A percentile compares a stretch with the other conserved stretches of the same genome.
Conservation (phyloP, 2,113 vertebrate genomes). For the Drymodes brunneopygia region DNA sequence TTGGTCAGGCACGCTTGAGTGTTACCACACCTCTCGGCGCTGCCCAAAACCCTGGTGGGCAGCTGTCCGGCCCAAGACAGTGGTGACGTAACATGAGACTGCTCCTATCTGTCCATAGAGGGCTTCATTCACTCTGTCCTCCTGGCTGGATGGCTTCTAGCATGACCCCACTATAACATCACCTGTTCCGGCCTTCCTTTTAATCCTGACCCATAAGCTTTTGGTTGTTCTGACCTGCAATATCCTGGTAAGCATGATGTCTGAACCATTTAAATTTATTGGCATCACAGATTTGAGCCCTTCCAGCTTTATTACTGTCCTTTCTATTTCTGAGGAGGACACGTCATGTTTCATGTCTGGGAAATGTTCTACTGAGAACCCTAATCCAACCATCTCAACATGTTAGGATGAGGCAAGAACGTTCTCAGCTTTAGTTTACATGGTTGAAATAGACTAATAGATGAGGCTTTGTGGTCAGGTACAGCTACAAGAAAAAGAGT, state of each 20-base stretch:
- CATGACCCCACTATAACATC: not conserved
- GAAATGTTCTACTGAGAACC: not conserved
- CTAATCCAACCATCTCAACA: not conserved
- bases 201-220: not conserved
- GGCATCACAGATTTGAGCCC: not conserved
- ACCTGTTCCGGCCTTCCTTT: not conserved
- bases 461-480: not conserved
- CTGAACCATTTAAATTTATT: not conserved
- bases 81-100: not conserved
- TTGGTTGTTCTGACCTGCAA: not conserved
- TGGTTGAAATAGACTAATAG: not conserved
- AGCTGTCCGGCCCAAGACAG: no score
- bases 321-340: not conserved
- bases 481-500: not conserved
- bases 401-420: not conserved
- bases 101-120: not conserved
- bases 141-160: not conserved
- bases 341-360: not conserved
- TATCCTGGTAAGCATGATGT: not conserved
- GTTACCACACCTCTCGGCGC: no score
- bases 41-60: no score
- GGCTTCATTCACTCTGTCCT: not conserved
- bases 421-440: not conserved
- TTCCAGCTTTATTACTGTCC: not conserved
- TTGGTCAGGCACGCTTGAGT: no score